These are phyloP conservation scores for Microcebus murinus DNA, from an alignment of 2,113 vertebrate species.

Conservation along the genomic window DNA sequence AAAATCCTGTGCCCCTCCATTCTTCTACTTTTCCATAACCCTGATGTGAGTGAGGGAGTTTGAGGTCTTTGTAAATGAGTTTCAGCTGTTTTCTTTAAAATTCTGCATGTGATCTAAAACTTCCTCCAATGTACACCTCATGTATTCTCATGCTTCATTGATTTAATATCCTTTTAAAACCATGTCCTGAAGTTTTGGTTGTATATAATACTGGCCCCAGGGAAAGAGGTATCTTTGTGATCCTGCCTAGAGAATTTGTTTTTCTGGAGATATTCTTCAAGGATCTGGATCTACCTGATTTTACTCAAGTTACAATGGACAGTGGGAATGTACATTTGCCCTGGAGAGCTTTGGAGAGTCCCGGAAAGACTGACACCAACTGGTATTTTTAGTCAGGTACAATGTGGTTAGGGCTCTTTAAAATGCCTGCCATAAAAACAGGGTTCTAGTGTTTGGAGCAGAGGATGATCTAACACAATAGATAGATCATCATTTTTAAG, in stretches of 20 bases:
- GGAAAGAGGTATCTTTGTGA: not conserved
- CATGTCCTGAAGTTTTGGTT: not conserved
- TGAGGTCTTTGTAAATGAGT: not conserved
- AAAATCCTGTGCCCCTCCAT: not conserved
- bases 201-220: not conserved
- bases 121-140: not conserved
- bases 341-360: not conserved
- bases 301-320: not conserved
- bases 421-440: not conserved
- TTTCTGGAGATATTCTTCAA: not conserved
- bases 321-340: not conserved
- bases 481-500: not conserved
- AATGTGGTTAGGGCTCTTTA: not conserved
- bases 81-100: not conserved
- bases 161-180: not conserved
- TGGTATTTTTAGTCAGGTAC: not conserved
- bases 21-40: not conserved
- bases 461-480: not conserved
- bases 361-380: not conserved
- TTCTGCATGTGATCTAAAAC: not conserved
- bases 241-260: not conserved
- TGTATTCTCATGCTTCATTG: not conserved
- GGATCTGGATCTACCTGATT: not conserved
- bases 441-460: not conserved
- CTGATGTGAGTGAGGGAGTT: not conserved